phyloP scores from a whole-genome alignment of 2,797 vertebrate genomes.

The Coregonus sp. region DNA sequence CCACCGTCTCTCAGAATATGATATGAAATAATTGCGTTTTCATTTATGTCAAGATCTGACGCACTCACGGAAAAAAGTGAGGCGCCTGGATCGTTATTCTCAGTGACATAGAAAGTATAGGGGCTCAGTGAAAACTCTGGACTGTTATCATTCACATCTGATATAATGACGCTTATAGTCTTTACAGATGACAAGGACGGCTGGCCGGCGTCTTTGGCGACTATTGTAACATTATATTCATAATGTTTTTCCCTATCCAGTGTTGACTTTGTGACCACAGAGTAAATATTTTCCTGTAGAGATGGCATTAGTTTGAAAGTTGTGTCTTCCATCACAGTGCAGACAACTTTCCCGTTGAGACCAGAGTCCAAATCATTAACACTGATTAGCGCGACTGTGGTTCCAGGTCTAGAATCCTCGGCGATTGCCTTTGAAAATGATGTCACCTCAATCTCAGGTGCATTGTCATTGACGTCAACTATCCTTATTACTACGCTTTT shows the following conservation, averaged over 20 bases:
- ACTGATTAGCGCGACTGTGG: conserved; percentile 79
- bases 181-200: conserved; percentile 54
- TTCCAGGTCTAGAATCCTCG: conserved; percentile 75
- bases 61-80: conserved; percentile 62
- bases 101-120: conserved; percentile 64
- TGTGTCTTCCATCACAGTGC: conserved; percentile 42
- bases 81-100: conserved; percentile 57
- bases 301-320: conserved; percentile 66
- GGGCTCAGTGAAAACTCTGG: conserved; percentile 53
- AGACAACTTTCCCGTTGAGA: conserved; percentile 72
- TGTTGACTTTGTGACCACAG: conserved; percentile 37
- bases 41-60: conserved; percentile 52
- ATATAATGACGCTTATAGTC: conserved; percentile 47
- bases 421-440: conserved; percentile 67
- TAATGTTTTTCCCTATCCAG: conserved; percentile 68
- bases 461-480: conserved; percentile 58
- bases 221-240: conserved; percentile 55
- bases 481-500: conserved; percentile 46
- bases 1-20: conserved; percentile 36
- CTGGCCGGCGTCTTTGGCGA: conserved; percentile 57
- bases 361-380: conserved; percentile 76
- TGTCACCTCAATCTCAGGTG: conserved; percentile 67
- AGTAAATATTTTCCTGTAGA: conserved; percentile 66
- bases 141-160: conserved; percentile 62
- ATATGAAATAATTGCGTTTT: conserved; percentile 54